Conservation (phyloP, 2,888 invertebrate species). For the Bembecia ichneumoniformis region DNA sequence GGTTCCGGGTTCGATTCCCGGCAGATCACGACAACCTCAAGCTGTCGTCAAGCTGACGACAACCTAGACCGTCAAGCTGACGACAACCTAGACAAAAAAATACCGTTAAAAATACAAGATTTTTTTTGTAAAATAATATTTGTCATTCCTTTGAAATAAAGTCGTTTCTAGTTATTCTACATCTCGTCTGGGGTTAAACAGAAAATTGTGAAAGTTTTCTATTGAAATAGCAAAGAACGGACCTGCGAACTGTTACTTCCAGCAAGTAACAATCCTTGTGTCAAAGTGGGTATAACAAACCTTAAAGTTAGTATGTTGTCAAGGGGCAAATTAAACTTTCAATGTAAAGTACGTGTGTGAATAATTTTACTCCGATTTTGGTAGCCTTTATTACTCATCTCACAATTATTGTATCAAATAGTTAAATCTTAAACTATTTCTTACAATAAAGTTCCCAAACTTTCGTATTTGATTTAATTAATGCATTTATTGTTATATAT, state of each 20-base stretch:
- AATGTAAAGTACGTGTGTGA: conserved; percentile 7
- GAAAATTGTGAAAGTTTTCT: not conserved
- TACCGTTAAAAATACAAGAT: not conserved
- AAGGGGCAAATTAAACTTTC: conserved; percentile 15
- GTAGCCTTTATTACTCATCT: not conserved
- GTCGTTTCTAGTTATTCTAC: not conserved
- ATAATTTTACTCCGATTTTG: not conserved
- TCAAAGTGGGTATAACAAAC: not conserved
- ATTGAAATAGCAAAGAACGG: not conserved
- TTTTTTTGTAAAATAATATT: not conserved
- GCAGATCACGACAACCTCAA: too few relatives aligned
- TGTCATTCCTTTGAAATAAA: not conserved
- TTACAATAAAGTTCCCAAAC: too few relatives aligned
- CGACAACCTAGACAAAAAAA: too few relatives aligned
- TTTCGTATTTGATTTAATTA: too few relatives aligned
- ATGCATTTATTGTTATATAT: too few relatives aligned
- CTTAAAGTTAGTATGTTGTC: conserved; percentile 4
- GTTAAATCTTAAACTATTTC: too few relatives aligned
- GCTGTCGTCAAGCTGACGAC: too few relatives aligned
- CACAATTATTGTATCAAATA: not conserved
- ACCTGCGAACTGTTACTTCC: not conserved
- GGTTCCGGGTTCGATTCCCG: too few relatives aligned
- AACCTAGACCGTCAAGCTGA: too few relatives aligned
- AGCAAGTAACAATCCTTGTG: not conserved
- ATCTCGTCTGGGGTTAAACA: not conserved